phyloP scores from a whole-genome alignment of 2,797 vertebrate species.

The Enteromius argenteus region DNA sequence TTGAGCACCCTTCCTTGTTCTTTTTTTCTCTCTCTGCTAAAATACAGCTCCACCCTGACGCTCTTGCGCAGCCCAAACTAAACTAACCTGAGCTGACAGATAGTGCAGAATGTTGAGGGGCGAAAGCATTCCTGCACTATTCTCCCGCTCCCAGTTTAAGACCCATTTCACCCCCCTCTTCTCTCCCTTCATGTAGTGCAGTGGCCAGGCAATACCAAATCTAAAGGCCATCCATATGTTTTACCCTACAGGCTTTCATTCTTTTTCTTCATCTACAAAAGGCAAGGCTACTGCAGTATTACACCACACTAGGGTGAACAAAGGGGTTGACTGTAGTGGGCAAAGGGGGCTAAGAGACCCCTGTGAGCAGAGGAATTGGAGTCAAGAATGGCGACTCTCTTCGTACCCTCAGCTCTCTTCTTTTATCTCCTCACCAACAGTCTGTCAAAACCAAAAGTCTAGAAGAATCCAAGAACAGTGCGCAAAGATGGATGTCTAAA shows the following conservation, averaged over 20 bases:
- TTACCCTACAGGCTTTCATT: constrained; percentile 30
- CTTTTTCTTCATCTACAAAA: constrained; percentile 63
- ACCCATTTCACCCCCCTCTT: constrained; percentile 10
- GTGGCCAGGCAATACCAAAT: constrained; percentile 51
- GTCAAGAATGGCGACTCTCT: constrained; percentile 66
- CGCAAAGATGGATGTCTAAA: neutral
- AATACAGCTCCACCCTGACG: constrained; percentile 59
- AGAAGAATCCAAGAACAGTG: constrained; percentile 19
- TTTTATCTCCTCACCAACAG: constrained; percentile 30
- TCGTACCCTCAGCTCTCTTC: constrained; percentile 57
- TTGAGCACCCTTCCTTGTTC: constrained; percentile 51
- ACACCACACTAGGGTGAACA: constrained; percentile 67
- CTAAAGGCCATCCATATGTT: constrained; percentile 75
- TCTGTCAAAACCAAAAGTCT: constrained; percentile 46
- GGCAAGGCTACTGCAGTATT: constrained; percentile 71
- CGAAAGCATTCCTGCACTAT: constrained; percentile 51
- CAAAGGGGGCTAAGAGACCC: constrained; percentile 55
- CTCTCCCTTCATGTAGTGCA: constrained; percentile 27
- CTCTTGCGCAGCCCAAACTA: constrained; percentile 63
- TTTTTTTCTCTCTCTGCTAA: constrained; percentile 36
- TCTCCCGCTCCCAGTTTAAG: constrained; percentile 24
- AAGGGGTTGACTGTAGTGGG: constrained; percentile 62
- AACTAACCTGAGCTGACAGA: constrained; percentile 79
- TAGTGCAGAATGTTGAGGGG: constrained; percentile 62
- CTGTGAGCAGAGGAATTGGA: constrained; percentile 74